phyloP scores from a whole-genome alignment of 2,113 vertebrate species.

The Crotophaga sulcirostris region DNA sequence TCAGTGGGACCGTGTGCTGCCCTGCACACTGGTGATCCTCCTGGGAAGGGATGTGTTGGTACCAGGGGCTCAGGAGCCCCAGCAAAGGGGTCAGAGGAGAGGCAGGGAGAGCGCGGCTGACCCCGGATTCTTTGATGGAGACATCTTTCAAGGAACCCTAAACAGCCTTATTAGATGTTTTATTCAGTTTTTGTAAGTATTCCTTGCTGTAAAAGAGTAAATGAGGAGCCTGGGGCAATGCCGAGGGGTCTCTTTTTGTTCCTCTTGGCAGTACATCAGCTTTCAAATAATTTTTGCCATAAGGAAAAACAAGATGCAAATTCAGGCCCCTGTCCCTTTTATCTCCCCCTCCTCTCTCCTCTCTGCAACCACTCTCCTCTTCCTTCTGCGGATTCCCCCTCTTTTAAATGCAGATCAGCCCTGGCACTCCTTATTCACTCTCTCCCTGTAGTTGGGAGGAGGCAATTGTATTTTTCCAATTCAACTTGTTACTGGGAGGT shows the following conservation, averaged over 20 bases:
- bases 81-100: fast-evolving
- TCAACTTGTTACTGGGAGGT: neutral
- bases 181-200: neutral
- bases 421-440: neutral
- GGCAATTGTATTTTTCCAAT: neutral
- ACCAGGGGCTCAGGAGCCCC: neutral
- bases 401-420: constrained; percentile 32
- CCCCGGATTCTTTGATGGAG: neutral
- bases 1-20: neutral
- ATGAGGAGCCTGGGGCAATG: constrained; percentile 37
- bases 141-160: neutral
- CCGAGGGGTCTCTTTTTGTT: constrained; percentile 29
- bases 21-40: fast-evolving
- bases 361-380: neutral
- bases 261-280: constrained; percentile 27
- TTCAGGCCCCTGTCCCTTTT: neutral
- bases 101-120: neutral
- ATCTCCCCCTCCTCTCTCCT: neutral
- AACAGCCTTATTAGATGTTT: neutral
- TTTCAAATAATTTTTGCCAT: constrained; percentile 39
- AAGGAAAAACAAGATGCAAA: constrained; percentile 36
- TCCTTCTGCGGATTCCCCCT: neutral
- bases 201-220: neutral
- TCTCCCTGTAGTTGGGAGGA: neutral
- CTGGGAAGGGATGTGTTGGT: neutral